Base-by-base conservation (phyloP, 1,140 invertebrate genomes). In the Psix sp. region DNA sequence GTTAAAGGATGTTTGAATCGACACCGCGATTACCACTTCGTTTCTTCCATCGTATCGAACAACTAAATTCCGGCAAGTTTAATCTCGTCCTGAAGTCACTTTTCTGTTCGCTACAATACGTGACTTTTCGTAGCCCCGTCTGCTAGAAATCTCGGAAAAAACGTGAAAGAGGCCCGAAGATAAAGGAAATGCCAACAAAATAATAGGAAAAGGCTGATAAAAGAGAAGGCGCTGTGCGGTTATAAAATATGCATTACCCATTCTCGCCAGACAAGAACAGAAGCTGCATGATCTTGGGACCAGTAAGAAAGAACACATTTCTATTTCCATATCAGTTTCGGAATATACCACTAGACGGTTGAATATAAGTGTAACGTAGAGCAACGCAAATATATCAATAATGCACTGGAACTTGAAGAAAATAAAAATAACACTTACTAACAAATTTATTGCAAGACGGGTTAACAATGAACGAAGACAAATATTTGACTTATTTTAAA, bases 181-280 rank as follows among this genome's bases (percentile, higher is more conserved):
- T 54, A 56, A 45, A 60, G 48, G 4, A 49, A 59, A 18, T 6
- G 33, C 16, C 52, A 7, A 33, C 21, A 42, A 51, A 43, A 20
- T 15, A 36, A 35, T 17, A 10, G 20, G 13, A 42, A 26, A 1
- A 56, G n/a, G 16, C 11, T 18, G 26, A 46, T 21, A 39, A 59
- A 39, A 33, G 71, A 42, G 26, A 43, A 74, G 60, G 77, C 65
- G 74, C 76, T 43, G 70, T 60, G 43, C 62, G 62, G 62, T 79
- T 73, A 80, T 84, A 83, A 84, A 85, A 85, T 85, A 84, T 84
- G 80, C 78, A 84, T 82, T 80, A 76, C 74, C 78, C 78, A 82
- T 84, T 83, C 74, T 70, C 72, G 16, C 54, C 65, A 56, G 74
- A 74, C 29, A 54, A 29, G 60, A 79, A 77, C 68, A 77, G 77